Conservation (phyloP, 2,888 invertebrate species). For the Argyresthia goedartella region DNA sequence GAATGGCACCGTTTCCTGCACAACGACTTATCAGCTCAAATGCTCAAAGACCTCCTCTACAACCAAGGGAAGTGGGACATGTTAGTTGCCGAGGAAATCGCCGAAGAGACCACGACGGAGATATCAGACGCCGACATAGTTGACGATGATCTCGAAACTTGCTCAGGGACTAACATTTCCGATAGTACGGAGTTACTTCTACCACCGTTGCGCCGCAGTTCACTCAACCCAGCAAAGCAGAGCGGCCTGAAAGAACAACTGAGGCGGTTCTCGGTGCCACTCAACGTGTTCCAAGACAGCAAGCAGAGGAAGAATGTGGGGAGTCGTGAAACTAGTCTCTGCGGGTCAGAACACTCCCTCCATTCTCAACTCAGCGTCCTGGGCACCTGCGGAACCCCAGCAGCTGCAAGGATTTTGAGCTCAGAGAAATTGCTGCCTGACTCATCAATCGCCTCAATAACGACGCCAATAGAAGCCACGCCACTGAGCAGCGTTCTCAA, state of each 20-base stretch:
- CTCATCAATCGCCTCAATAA: constrained; percentile 79
- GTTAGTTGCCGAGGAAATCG: constrained; percentile 70
- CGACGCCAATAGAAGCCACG: constrained; percentile 73
- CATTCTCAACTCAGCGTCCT: constrained; percentile 33
- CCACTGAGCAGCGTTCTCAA: constrained; percentile 73
- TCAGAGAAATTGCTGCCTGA: constrained; percentile 74
- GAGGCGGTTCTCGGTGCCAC: constrained; percentile 51
- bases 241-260: constrained; percentile 31
- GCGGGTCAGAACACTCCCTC: constrained; percentile 31
- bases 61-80: constrained; percentile 78
- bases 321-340: constrained; percentile 10
- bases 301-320: constrained; percentile 20
- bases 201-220: constrained; percentile 38
- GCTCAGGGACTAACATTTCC: constrained; percentile 31
- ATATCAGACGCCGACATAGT: constrained; percentile 70
- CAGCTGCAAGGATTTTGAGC: constrained; percentile 15
- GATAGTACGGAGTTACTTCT: constrained; percentile 41
- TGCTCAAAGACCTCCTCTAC: constrained; percentile 76
- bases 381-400: constrained; percentile 23
- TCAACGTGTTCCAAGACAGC: constrained; percentile 45
- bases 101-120: constrained; percentile 73
- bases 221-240: constrained; percentile 31
- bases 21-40: constrained; percentile 77
- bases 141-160: constrained; percentile 38
- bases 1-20: constrained; percentile 88